Base-by-base conservation (phyloP, 1,140 invertebrate species). In the Caenorhabditis remanei region DNA sequence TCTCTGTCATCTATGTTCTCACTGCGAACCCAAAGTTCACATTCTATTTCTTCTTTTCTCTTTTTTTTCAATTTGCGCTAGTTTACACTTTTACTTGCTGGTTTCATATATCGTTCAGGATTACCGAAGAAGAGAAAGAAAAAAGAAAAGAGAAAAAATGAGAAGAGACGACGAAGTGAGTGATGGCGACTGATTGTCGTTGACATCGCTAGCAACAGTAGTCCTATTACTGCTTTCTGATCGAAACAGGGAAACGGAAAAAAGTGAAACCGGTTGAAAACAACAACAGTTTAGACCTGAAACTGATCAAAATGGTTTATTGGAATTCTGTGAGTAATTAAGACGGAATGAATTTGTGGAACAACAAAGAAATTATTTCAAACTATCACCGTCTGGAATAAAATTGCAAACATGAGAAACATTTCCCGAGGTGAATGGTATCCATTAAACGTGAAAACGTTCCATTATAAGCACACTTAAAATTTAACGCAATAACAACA, bases 131-230 rank as follows among this genome's bases (percentile, higher is more conserved):
- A 50, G 65, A 63, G 8, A 24, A 79, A 79, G n/a, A 16, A 43
- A n/a, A 24, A 53, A 19, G 53, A 24, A 24, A 50, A n/a, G 24
- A 21, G 40, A 50, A 24, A n/a, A 24, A 79, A 24, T 46, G 61
- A n/a, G 56, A 58, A 58, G n/a, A 58, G 19, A 58, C 7, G 56
- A 58, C 56, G 56, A 63, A 63, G 61, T 79, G 46, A 79, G 71
- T 79, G 71, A 79, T 79, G 71, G 46, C 71, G 46, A 79, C 71
- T 79, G 71, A 79, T 79, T 79, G 71, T 79, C 71, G 71, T 79
- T 79, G 71, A 79, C 71, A 79, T 79, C 40, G 43, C 71, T 19
- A 79, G 19, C 46, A 46, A 50, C 43, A 53, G 32, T 32, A 32
- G 71, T 79, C 46, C 71, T 50, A 50, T 79, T 48, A 50, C 71